A percentile compares a stretch with the other conserved stretches of the same genome.
Conservation (phyloP, 2,888 invertebrate genomes). For the Nemotelus pantherinus region DNA sequence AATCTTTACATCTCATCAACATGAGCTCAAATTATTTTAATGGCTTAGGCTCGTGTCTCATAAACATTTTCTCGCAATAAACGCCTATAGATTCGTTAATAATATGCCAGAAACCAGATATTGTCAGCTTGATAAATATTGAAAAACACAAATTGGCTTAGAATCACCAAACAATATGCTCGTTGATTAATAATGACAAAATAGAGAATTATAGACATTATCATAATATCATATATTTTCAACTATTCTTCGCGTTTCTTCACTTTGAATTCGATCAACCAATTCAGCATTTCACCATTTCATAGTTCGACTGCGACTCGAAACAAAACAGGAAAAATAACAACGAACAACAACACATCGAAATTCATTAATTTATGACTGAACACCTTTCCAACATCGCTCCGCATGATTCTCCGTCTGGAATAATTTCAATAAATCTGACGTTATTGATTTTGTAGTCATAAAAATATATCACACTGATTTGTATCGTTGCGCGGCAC, state of each 20-base stretch:
- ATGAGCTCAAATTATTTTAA: background rate
- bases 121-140: background rate
- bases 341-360: background rate
- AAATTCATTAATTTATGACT: constrained; percentile 10
- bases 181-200: constrained; percentile 16
- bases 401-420: constrained; percentile 9
- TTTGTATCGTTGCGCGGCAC: constrained; percentile 38
- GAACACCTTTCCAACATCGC: constrained; percentile 4
- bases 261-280: background rate
- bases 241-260: background rate
- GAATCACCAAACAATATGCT: constrained; percentile 2
- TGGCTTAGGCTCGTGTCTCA: background rate
- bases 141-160: background rate
- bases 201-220: background rate
- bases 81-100: background rate
- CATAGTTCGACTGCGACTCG: too few species aligned
- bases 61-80: background rate
- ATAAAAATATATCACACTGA: constrained; percentile 38
- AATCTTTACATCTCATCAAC: too few species aligned
- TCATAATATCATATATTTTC: constrained; percentile 14
- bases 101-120: background rate
- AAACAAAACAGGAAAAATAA: background rate
- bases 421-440: constrained; percentile 27
- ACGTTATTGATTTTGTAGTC: constrained; percentile 32
- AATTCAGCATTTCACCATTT: background rate